Conservation (phyloP, 2,797 vertebrate genomes). For the Lates japonicus region DNA sequence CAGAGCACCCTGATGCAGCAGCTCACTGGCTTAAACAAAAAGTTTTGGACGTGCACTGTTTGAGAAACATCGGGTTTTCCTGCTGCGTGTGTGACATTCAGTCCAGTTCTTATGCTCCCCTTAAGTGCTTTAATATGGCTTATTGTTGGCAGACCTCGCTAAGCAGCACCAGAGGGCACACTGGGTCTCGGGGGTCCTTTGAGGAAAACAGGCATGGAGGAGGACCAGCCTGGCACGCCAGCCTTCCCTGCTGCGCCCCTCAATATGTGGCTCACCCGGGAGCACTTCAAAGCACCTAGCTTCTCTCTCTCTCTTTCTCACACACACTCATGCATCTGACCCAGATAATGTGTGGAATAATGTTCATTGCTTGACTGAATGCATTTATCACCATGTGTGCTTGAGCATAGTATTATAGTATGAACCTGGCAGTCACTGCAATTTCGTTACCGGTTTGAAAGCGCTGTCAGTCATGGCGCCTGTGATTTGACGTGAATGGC, state of each 20-base stretch:
- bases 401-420: conserved; percentile 3
- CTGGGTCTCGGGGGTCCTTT: conserved; percentile 61
- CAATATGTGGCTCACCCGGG: conserved; percentile 60
- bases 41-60: background rate
- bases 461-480: too few relatives aligned
- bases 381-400: conserved; percentile 46
- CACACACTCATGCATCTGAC: conserved; percentile 51
- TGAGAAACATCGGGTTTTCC: conserved; percentile 38
- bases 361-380: conserved; percentile 35
- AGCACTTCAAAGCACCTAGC: conserved; percentile 70
- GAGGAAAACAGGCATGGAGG: conserved; percentile 55
- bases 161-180: conserved; percentile 58
- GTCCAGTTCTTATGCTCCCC: conserved; percentile 44
- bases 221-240: conserved; percentile 51
- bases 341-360: conserved; percentile 19
- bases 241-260: conserved; percentile 59
- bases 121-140: conserved; percentile 70
- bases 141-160: conserved; percentile 68
- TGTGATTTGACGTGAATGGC: too few relatives aligned
- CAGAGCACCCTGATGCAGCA: too few relatives aligned
- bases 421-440: too few relatives aligned
- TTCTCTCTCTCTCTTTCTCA: conserved; percentile 33
- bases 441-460: too few relatives aligned
- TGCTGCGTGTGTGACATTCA: conserved; percentile 67
- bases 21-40: background rate